Evolutionary conservation across 2,888 invertebrate species (phyloP).

Genomic region (Philonicus albiceps): DNA sequence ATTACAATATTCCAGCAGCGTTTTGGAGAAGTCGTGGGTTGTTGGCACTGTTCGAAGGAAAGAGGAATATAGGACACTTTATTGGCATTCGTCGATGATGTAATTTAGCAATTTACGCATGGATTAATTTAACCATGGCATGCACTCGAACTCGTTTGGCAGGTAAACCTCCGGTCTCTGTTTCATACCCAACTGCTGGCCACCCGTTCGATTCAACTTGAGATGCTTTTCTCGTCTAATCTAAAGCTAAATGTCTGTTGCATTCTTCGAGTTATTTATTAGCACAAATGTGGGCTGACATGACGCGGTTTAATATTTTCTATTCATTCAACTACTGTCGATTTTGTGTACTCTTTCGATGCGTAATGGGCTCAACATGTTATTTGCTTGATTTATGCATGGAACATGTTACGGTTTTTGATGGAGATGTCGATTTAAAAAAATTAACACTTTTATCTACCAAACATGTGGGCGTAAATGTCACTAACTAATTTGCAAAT

Average conservation of each 20-base stretch:
- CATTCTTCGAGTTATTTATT: conserved; percentile 5
- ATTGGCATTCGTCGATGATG: background rate
- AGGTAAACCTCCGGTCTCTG: background rate
- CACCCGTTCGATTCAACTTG: background rate
- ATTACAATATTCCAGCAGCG: background rate
- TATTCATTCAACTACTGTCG: background rate
- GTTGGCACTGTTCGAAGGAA: background rate
- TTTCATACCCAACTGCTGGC: background rate
- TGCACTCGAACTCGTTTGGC: conserved; percentile 4
- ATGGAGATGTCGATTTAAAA: background rate
- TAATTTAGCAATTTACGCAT: conserved; percentile 25
- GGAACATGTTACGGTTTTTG: background rate
- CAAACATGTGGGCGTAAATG: background rate
- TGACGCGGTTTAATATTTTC: background rate
- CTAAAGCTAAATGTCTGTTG: background rate
- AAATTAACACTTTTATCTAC: background rate
- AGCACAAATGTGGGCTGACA: background rate
- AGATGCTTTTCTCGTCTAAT: conserved; percentile 8
- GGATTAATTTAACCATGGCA: conserved; percentile 3
- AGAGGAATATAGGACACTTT: conserved; percentile 14
- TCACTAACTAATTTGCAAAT: background rate
- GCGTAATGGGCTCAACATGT: background rate
- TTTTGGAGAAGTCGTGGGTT: background rate
- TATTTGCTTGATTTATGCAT: background rate
- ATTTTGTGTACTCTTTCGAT: background rate